Evolutionary conservation across 2,797 vertebrate genomes (phyloP), one percentile per base, ranked within the genome.

Genomic region (Lutjanus campechanus): DNA sequence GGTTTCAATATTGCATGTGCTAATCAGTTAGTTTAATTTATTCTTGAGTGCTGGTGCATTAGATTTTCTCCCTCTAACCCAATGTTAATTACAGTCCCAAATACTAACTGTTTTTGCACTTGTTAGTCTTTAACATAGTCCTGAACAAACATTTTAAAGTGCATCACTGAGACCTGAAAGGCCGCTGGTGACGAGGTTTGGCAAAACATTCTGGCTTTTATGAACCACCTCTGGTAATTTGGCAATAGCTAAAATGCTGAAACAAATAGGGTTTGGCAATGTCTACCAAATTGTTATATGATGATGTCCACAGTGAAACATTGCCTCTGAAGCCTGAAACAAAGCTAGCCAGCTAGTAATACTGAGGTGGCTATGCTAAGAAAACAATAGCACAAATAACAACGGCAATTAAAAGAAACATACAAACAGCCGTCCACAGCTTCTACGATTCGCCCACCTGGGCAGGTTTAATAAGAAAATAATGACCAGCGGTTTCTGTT

Each of bases 1-100:
- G 19, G 49, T 19, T 69, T 78, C 64, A 77, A 77, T 76, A 54
- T 65, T 77, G 55, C 43, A 83, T 70, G 60, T 51, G 22, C 43
- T 56, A 41, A 80, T 80, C 60, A 72, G 22, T 79, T 29, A 56
- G 56, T 81, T 59, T 36, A 64, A 65, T 80, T 72, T 46, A 76
- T 70, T 81, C 20, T 46, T 19, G 8, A 76, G 50, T 50, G 63
- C 10, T 66, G 53, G 50, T 71, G 49, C 65, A 66, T 58, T 25
- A 2, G 3, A 43, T 49, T 73, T 74, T 43, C 25, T 53, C 46
- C 46, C 36, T 20, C n/a, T 16, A 65, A 58, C 41, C 58, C 19
- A 81, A 61, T 25, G 58, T 47, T 72, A 66, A 55, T 77, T 63
- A 83, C 72, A 64, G n/a, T 47, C 54, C 56, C 3, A 61, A 50